Percentiles rank a stretch among this genome's conserved stretches.
Evolutionary conservation across 1,140 invertebrate species (phyloP).

Genomic region (Teleopsis dalmanni): DNA sequence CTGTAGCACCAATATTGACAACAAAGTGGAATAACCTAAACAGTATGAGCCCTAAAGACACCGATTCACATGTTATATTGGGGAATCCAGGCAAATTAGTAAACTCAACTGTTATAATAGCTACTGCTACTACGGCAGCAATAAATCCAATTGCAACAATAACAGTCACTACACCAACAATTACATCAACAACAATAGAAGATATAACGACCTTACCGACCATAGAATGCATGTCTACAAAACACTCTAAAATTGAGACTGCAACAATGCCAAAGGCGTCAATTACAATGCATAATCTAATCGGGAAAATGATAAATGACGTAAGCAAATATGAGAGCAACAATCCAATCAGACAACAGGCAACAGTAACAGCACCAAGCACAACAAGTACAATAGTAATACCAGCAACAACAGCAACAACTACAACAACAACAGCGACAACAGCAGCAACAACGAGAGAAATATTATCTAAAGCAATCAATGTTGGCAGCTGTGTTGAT

Average conservation of each 20-base stretch:
- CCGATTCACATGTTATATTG: no score
- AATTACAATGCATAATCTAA: slow-evolving; percentile 6
- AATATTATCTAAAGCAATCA: background rate
- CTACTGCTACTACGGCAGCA: no score
- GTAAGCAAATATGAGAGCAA: slow-evolving; percentile 14
- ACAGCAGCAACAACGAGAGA: slow-evolving; percentile 5
- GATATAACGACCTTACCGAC: background rate
- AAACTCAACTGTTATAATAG: no score
- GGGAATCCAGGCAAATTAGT: no score
- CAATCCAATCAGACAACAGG: slow-evolving; percentile 7
- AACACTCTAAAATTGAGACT: no score
- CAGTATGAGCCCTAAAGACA: no score
- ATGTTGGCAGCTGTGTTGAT: background rate
- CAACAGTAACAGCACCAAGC: slow-evolving; percentile 13
- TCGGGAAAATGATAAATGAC: slow-evolving; percentile 14
- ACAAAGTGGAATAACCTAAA: no score
- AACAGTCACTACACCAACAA: background rate
- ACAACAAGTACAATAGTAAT: slow-evolving; percentile 17
- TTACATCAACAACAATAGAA: background rate
- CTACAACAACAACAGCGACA: background rate
- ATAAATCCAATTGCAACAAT: background rate
- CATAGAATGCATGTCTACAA: no score
- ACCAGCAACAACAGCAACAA: slow-evolving; percentile 3
- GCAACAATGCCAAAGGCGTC: slow-evolving; percentile 2
- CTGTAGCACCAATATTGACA: no score